Evolutionary conservation across 1,140 invertebrate species (phyloP), one percentile per base, ranked within the genome.

Genomic region (Tenebrio molitor): DNA sequence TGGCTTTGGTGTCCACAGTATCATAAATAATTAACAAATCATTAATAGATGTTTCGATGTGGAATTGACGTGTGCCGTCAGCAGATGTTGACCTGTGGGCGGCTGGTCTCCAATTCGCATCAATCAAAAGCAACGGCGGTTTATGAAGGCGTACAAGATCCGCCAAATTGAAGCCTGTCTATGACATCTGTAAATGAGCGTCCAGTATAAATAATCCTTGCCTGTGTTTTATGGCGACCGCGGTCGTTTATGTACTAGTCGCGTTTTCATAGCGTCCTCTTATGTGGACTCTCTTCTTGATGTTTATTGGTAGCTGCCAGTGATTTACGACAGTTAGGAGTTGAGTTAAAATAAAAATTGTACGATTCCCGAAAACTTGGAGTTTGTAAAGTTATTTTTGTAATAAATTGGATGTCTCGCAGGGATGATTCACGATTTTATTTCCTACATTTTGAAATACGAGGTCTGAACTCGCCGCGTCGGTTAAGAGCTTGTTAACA

Each of bases 11-110:
- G 36, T 21, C 21, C 36, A 29, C 34, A 44, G 42, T 66, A 66
- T 66, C 64, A 42, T 42, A 66, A 66, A 66, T 66, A 66, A 66
- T 66, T 66, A 66, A 66, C 64, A 66, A 66, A 25, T 66, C 64
- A 66, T 66, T 66, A 66, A 65, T 65, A 42, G 62, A 65, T 65
- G 62, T 23, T 65, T 65, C 12, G 39, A 66, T 66, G 42, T 66
- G 64, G 64, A 66, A 66, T 66, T 33, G 64, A 66, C 17, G 42
- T 19, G 33, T 42, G 64, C 17, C 64, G 42, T 42, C 64, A 66
- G 15, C 64, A 66, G 64, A 42, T 66, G 64, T 16, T 66, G 64
- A 66, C 34, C 64, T 19, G 36, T 66, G 64, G 33, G 62, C 39
- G 36, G 64, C 64, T 29, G 64, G 36, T 44, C 63, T 42, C 64